phyloP scores from a whole-genome alignment of 2,797 vertebrate genomes.

The Gephyroberyx darwinii region DNA sequence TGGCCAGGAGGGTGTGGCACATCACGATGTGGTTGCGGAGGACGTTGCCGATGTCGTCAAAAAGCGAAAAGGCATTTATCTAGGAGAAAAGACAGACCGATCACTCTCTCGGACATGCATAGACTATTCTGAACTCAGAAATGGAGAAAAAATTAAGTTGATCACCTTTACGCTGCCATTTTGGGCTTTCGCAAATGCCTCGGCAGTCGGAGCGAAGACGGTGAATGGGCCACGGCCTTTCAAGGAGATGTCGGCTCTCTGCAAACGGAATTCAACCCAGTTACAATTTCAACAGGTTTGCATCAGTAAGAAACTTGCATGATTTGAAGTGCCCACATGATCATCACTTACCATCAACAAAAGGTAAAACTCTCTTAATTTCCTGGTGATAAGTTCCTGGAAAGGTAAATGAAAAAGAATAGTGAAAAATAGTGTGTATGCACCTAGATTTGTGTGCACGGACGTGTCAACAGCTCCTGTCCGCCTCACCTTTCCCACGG shows the following conservation, averaged over 20 bases:
- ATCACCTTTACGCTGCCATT: neutral
- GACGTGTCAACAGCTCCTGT: too few relatives aligned
- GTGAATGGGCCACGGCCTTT: conserved; percentile 88
- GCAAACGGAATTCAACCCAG: conserved; percentile 22
- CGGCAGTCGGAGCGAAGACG: conserved; percentile 80
- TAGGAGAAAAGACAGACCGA: conserved; percentile 46
- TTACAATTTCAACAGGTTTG: neutral
- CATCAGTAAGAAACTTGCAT: neutral
- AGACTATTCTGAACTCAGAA: neutral
- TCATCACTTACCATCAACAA: conserved; percentile 79
- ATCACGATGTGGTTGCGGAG: conserved; percentile 88
- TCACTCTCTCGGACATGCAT: neutral
- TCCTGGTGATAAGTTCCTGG: conserved; percentile 83
- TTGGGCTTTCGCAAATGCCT: conserved; percentile 49
- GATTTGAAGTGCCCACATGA: neutral
- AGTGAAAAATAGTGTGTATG: neutral
- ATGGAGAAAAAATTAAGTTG: neutral
- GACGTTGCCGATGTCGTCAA: conserved; percentile 55
- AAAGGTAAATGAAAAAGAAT: neutral
- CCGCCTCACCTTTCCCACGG: conserved; percentile 81
- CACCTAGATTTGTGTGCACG: neutral
- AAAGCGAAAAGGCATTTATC: conserved; percentile 38
- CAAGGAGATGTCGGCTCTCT: conserved; percentile 72
- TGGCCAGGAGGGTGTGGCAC: conserved; percentile 84
- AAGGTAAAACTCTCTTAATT: conserved; percentile 79